Base-by-base conservation (phyloP, 2,888 invertebrate species). In the Xestia xanthographa region DNA sequence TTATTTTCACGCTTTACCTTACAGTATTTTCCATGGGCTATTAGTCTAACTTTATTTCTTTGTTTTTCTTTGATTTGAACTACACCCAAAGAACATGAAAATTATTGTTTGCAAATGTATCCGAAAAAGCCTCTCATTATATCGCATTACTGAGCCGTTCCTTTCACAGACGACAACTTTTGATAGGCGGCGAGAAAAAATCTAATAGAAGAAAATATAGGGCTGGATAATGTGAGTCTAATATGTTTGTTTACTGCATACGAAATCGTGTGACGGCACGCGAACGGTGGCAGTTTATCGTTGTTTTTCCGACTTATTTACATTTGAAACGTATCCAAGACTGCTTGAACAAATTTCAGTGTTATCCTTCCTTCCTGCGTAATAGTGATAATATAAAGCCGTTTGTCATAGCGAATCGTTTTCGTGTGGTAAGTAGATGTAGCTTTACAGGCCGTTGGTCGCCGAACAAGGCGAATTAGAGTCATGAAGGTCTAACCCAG, bases 191-290 rank as follows among this genome's bases (percentile, higher is more conserved):
- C 79, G 82, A 82, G 87, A 91, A 87, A 85, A 84, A 82, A 80
- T 81, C 77, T 86, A 90, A 84, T 85, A 84, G 75, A 87, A 26
- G 9, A 65, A 87, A 87, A 90, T 90, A 88, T 89, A 89, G 81
- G 84, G 79, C 85, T 86, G 87, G 77, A 88, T 91, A 90, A 91
- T 89, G 90, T 77, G 70, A 75, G 84, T 80, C 86, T 92, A 93
- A 93, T 92, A 92, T 86, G 92, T 93, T 93, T 93, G 93, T 93
- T 93, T 92, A 92, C 93, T 90, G 90, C 90, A 90, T 91, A 89
- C 89, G 82, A 87, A 89, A 89, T 85, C 81, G 82, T 83, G 81
- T 70, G 85, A 84, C 74, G 86, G 86, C 83, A 79, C 81, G 83
- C 81, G 85, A 86, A 85, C 86, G 87, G 83, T 87, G 73, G 84